Percentiles rank a stretch among this genome's conserved stretches.
phyloP scores from a whole-genome alignment of 2,888 invertebrate genomes.

The Himalopsyche japonica region DNA sequence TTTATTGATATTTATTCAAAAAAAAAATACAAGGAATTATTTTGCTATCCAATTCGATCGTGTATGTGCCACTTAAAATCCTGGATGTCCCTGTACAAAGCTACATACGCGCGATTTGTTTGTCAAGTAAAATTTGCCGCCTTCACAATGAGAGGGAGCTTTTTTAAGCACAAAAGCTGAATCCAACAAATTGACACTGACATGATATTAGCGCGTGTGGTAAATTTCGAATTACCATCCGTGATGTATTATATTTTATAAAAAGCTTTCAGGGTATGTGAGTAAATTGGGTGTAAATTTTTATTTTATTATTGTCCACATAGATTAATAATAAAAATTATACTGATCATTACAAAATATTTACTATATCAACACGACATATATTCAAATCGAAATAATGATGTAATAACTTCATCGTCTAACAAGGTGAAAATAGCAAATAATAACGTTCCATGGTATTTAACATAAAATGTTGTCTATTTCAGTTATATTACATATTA shows the following conservation, averaged over 20 bases:
- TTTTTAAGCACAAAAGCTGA: constrained; percentile 16
- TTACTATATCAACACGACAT: too few relatives aligned
- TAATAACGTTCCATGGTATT: too few relatives aligned
- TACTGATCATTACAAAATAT: too few relatives aligned
- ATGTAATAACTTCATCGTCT: too few relatives aligned
- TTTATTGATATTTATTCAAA: too few relatives aligned
- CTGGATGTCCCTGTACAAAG: neutral
- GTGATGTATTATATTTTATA: neutral
- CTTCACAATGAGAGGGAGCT: constrained; percentile 33
- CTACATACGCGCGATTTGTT: constrained; percentile 9
- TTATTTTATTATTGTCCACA: too few relatives aligned
- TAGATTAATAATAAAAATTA: too few relatives aligned
- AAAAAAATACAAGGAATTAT: too few relatives aligned
- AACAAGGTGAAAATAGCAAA: too few relatives aligned
- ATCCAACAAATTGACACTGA: constrained; percentile 23
- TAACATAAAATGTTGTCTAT: too few relatives aligned
- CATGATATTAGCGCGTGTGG: neutral
- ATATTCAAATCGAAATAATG: too few relatives aligned
- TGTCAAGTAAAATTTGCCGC: constrained; percentile 34
- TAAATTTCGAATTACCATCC: neutral
- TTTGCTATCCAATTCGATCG: neutral
- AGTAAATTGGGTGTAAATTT: neutral
- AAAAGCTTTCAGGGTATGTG: neutral
- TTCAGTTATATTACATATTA: too few relatives aligned
- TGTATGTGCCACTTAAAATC: neutral